phyloP scores from a whole-genome alignment of 2,888 invertebrate species.

The Molanna angustata region DNA sequence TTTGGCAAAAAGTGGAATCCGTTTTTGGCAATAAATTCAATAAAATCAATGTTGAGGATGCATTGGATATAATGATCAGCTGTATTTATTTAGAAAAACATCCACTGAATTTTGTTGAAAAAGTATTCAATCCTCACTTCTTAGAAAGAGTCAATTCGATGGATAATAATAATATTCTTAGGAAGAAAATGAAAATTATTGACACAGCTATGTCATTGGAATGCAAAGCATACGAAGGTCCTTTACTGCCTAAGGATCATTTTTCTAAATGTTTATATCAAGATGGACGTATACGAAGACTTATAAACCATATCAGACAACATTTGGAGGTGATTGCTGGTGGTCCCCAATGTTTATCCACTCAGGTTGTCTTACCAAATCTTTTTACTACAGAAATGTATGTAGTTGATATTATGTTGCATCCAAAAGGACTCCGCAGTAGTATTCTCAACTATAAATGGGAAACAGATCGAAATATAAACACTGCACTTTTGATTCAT shows the following conservation, averaged over 20 bases:
- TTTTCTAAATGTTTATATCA: constrained; percentile 51
- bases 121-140: constrained; percentile 60
- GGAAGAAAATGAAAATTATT: constrained; percentile 57
- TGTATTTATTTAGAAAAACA: constrained; percentile 61
- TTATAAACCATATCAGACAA: constrained; percentile 48
- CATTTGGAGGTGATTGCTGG: constrained; percentile 48
- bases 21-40: constrained; percentile 55
- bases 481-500: constrained; percentile 59
- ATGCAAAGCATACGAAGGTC: constrained; percentile 56
- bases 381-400: constrained; percentile 58
- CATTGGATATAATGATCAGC: constrained; percentile 60
- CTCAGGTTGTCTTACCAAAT: constrained; percentile 52
- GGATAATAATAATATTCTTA: constrained; percentile 43
- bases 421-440: constrained; percentile 46
- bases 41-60: constrained; percentile 56
- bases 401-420: constrained; percentile 59
- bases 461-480: constrained; percentile 45
- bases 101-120: constrained; percentile 58
- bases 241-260: constrained; percentile 55
- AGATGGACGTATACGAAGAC: constrained; percentile 54
- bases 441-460: constrained; percentile 50
- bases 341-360: constrained; percentile 48
- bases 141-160: constrained; percentile 52
- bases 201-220: constrained; percentile 65
- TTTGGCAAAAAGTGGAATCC: constrained; percentile 58